Percentiles rank a stretch among this genome's conserved stretches.
Evolutionary conservation across 2,113 vertebrate species (phyloP).

Genomic region (Leiothrix lutea): DNA sequence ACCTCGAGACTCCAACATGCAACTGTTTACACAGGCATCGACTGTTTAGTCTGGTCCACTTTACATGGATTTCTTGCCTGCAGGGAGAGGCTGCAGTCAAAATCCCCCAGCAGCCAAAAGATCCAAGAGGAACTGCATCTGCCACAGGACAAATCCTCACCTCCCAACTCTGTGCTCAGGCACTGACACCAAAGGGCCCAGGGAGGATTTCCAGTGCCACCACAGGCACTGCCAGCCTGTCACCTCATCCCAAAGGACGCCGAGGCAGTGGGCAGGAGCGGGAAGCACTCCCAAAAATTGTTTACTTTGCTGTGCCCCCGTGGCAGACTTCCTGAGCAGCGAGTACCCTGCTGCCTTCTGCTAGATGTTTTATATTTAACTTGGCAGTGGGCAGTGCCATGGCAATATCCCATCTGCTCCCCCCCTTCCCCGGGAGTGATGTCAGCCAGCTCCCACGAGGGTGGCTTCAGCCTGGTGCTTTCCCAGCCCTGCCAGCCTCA

Average conservation of each 20-base stretch:
- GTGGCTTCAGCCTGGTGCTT: background rate
- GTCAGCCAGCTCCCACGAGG: background rate
- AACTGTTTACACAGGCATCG: background rate
- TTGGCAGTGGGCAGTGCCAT: conserved; percentile 54
- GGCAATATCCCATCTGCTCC: conserved; percentile 63
- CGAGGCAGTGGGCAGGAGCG: background rate
- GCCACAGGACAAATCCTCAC: background rate
- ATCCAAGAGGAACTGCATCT: background rate
- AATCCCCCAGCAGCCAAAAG: background rate
- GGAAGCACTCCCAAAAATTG: conserved; percentile 10
- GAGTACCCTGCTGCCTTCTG: conserved; percentile 56
- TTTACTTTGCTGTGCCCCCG: conserved; percentile 44
- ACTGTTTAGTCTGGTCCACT: conserved; percentile 10
- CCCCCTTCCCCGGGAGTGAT: conserved; percentile 16
- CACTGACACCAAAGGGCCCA: background rate
- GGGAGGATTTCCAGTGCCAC: background rate
- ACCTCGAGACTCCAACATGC: background rate
- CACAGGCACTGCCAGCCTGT: background rate
- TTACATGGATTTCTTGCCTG: background rate
- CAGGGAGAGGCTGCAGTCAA: background rate
- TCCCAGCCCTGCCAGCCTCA: background rate
- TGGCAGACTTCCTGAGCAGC: conserved; percentile 58
- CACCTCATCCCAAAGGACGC: background rate
- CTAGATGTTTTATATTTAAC: conserved; percentile 64
- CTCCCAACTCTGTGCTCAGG: background rate